phyloP scores from a whole-genome alignment of 2,888 invertebrate genomes.

The Mechanitis messenoides region DNA sequence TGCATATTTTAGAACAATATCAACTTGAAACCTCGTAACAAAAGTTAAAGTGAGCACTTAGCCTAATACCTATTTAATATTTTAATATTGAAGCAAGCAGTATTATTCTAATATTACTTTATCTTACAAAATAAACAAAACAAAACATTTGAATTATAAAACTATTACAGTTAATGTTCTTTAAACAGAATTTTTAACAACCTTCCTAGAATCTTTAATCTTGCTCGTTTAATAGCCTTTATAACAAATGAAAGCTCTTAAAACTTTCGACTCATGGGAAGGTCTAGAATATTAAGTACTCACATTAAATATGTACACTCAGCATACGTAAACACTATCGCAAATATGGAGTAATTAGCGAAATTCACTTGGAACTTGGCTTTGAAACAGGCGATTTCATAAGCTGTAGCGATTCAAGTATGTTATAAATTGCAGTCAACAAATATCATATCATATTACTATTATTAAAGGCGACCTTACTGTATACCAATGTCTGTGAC shows the following conservation, averaged over 20 bases:
- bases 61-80: too few species aligned
- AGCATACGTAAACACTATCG: slow-evolving; percentile 29
- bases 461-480: slow-evolving; percentile 2
- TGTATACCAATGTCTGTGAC: too few species aligned
- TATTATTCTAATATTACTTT: too few species aligned
- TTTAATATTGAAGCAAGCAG: too few species aligned
- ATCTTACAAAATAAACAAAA: neutral
- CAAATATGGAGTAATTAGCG: slow-evolving; percentile 39
- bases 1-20: too few species aligned
- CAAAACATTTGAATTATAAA: neutral
- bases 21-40: too few species aligned
- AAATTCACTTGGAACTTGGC: slow-evolving; percentile 34
- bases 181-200: neutral
- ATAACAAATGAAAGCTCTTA: neutral
- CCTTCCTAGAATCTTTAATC: neutral
- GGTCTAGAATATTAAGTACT: slow-evolving; percentile 5
- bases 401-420: neutral
- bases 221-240: neutral
- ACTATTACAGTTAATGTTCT: neutral
- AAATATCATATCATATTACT: too few species aligned
- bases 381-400: slow-evolving; percentile 24
- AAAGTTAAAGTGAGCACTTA: too few species aligned
- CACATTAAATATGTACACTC: slow-evolving; percentile 27
- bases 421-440: neutral
- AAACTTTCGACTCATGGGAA: slow-evolving; percentile 2